phyloP scores from a whole-genome alignment of 2,888 invertebrate species.

The Metalampra italica region DNA sequence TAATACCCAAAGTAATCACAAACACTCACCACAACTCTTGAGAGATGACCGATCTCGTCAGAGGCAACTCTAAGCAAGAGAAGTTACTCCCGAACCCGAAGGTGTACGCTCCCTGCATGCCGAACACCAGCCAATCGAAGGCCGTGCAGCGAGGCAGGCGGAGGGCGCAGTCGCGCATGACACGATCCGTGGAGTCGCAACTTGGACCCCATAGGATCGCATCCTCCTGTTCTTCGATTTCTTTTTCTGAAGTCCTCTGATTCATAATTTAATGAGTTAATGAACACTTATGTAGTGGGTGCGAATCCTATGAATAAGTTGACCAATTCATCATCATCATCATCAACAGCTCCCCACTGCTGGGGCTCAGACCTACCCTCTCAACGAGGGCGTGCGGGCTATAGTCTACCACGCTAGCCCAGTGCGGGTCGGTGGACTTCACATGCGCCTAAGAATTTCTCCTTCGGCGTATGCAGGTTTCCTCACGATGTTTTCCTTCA shows the following conservation, averaged over 20 bases:
- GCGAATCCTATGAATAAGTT: no score
- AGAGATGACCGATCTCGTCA: conserved; percentile 31
- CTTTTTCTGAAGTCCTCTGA: conserved; percentile 14
- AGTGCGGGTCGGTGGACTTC: no score
- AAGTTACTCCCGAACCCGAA: conserved; percentile 26
- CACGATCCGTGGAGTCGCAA: conserved; percentile 32
- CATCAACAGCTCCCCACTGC: no score
- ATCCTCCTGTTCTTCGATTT: conserved; percentile 19
- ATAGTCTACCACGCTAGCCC: no score
- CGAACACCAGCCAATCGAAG: conserved; percentile 35
- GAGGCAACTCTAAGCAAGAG: conserved; percentile 27
- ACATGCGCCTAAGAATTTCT: no score
- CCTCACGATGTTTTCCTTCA: no score
- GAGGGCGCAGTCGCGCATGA: conserved; percentile 24
- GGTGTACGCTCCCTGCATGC: conserved; percentile 31
- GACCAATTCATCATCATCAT: no score
- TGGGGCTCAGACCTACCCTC: no score
- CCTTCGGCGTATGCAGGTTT: no score
- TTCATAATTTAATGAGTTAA: neutral
- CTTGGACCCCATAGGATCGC: conserved; percentile 37
- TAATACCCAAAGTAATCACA: neutral
- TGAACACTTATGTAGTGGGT: neutral
- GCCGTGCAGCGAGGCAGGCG: conserved; percentile 25
- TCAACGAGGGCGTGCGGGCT: no score
- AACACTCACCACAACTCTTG: conserved; percentile 29